phyloP scores from a whole-genome alignment of 2,113 vertebrate genomes.

The Meriones unguiculatus region DNA sequence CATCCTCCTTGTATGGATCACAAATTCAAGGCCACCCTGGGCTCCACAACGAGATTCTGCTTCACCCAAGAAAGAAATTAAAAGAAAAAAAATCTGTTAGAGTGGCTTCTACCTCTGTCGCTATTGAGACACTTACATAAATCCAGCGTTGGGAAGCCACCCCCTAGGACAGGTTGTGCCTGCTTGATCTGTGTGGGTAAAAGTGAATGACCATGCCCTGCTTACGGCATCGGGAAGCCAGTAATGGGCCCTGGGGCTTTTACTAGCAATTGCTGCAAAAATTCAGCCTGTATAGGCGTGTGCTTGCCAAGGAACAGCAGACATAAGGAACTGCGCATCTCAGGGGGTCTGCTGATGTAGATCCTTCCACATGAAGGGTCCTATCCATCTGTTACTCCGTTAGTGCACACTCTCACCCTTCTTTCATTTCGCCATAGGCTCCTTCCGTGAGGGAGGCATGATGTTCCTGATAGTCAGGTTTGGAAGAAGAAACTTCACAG shows the following conservation, averaged over 20 bases:
- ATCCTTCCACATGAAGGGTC: not conserved
- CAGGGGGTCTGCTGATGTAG: not conserved
- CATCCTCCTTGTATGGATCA: not conserved
- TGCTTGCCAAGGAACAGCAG: not conserved
- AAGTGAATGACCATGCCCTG: not conserved
- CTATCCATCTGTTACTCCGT: not conserved
- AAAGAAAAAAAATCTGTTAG: not conserved
- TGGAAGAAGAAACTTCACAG: not conserved
- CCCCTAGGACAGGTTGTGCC: not conserved
- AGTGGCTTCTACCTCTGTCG: not conserved
- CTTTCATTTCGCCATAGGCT: not conserved
- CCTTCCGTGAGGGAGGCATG: not conserved
- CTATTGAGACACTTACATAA: not conserved
- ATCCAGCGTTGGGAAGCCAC: not conserved
- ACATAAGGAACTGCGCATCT: not conserved
- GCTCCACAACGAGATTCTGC: not conserved
- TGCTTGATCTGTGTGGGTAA: not conserved
- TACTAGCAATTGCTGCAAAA: not conserved
- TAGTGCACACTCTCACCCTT: too few relatives aligned
- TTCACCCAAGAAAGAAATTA: not conserved
- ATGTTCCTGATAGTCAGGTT: not conserved
- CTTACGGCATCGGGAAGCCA: not conserved
- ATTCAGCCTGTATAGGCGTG: not conserved
- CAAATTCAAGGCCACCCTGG: not conserved
- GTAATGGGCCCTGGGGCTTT: not conserved